Percentiles rank a stretch among this genome's conserved stretches.
Conservation (phyloP, 1,140 invertebrate species). For the Leptonema lineaticorne region DNA sequence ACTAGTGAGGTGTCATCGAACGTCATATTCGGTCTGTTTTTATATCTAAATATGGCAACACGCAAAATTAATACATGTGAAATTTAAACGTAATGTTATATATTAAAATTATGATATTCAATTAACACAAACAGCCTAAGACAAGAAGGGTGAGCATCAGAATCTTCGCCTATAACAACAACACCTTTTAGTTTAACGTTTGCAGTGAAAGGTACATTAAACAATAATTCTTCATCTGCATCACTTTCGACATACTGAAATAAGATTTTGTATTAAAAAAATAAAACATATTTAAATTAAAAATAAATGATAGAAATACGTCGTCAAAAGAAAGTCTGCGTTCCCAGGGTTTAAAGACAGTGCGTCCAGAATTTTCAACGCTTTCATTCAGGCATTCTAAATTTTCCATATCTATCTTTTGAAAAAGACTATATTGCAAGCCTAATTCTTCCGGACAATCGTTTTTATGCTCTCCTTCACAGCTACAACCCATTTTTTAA, state of each 20-base stretch:
- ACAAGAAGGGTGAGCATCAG: slow-evolving; percentile 77
- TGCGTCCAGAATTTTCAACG: slow-evolving; percentile 79
- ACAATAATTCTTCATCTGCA: slow-evolving; percentile 89
- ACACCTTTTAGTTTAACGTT: slow-evolving; percentile 94
- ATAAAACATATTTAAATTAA: slow-evolving; percentile 4
- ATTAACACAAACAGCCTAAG: slow-evolving; percentile 79
- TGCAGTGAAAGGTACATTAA: slow-evolving; percentile 95
- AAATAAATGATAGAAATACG: slow-evolving; percentile 58
- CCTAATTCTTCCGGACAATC: slow-evolving; percentile 74
- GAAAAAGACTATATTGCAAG: slow-evolving; percentile 82
- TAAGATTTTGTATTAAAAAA: slow-evolving; percentile 22
- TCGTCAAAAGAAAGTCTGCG: slow-evolving; percentile 73
- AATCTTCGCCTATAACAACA: slow-evolving; percentile 84
- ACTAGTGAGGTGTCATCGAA: slow-evolving; percentile 79
- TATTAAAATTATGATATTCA: neutral
- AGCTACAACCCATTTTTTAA: slow-evolving; percentile 42
- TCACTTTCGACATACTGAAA: slow-evolving; percentile 91
- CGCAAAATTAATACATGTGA: neutral
- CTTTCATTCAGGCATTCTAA: slow-evolving; percentile 89
- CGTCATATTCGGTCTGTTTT: slow-evolving; percentile 90
- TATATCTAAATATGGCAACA: slow-evolving; percentile 70
- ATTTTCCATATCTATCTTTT: slow-evolving; percentile 88
- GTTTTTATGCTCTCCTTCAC: slow-evolving; percentile 53
- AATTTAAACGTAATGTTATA: slow-evolving; percentile 3
- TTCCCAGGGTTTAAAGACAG: slow-evolving; percentile 92